Conservation (phyloP, 2,113 vertebrate genomes). For the Dascyllus trimaculatus region DNA sequence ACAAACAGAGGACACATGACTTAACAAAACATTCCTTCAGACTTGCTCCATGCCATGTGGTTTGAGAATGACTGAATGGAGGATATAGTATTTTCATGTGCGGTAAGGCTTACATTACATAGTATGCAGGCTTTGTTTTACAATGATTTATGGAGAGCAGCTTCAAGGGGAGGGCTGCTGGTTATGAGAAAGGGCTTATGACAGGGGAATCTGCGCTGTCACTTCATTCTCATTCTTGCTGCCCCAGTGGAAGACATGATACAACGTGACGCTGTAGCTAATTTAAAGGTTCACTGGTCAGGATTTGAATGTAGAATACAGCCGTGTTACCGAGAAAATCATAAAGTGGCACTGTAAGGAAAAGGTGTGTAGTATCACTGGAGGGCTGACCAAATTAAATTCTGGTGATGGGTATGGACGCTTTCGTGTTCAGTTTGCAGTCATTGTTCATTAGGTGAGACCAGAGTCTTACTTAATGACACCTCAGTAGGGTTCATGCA, state of each 20-base stretch:
- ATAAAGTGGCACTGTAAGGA: neutral
- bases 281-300: slow-evolving; percentile 44
- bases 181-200: slow-evolving; percentile 47
- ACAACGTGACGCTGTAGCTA: slow-evolving; percentile 19
- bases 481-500: slow-evolving; percentile 6
- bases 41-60: slow-evolving; percentile 25
- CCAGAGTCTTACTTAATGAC: neutral
- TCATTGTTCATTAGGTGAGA: too few species aligned
- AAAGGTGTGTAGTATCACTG: slow-evolving; percentile 3
- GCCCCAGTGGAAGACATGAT: slow-evolving; percentile 2
- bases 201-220: slow-evolving; percentile 26
- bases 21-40: neutral
- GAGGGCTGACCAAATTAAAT: slow-evolving; percentile 9
- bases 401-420: neutral
- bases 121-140: neutral
- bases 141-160: slow-evolving; percentile 56
- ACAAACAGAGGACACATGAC: too few species aligned
- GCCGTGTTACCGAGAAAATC: neutral
- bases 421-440: slow-evolving; percentile 25
- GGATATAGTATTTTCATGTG: neutral
- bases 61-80: slow-evolving; percentile 13
- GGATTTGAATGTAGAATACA: slow-evolving; percentile 24
- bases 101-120: neutral
- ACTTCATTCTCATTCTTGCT: slow-evolving; percentile 22
- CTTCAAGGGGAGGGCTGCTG: slow-evolving; percentile 5